Base-by-base conservation (phyloP, 2,113 vertebrate genomes). In the Elephas maximus region DNA sequence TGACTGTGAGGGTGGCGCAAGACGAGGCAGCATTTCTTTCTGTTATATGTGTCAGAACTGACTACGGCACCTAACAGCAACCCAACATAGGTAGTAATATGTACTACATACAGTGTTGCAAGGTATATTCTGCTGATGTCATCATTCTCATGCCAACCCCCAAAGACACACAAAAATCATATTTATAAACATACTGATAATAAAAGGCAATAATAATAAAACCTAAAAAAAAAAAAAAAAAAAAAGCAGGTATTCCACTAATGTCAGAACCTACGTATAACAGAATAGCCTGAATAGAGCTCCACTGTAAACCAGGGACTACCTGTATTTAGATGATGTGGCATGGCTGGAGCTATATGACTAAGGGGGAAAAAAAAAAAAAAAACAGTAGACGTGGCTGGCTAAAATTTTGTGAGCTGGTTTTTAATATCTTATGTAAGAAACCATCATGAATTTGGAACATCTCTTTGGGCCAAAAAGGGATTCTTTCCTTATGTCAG, bases 341-440 rank as follows among this genome's bases (percentile, higher is more conserved):
- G 18, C 4, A 6, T 76, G n/a, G 71, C 1, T 30, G 15, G 24
- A 86, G 24, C 8, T 62, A 17, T 15, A 44, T n/a, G 57, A 92
- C 17, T 48, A 63, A 60, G n/a, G 62, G 11, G 41, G 7, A 28
- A 15, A 18, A n/a, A 9, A 4, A 74, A 23, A 21, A 53, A 94
- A 95, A 73, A 21, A 57, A 23, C 0, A 53, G 12, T 30, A 51
- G 17, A 76, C 4, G 23, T 74, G 2, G 4, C 2, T 11, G 4
- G 21, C 14, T 91, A 76, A 71, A 92, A 93, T 37, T 45, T 5
- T 14, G 2, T 41, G 23, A 73, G 62, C 45, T 81, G 45, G 0
- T 67, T 90, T 92, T 45, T 26, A 74, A 37, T 87, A 65, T 74
- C 14, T 91, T 83, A 60, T 51, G 18, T 65, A 87, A 94, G 28